Percentiles rank a stretch among this genome's conserved stretches.
These are phyloP conservation scores for Drosophila macrospina DNA, from an alignment of 2,888 invertebrate genomes.

Conservation along the genomic window DNA sequence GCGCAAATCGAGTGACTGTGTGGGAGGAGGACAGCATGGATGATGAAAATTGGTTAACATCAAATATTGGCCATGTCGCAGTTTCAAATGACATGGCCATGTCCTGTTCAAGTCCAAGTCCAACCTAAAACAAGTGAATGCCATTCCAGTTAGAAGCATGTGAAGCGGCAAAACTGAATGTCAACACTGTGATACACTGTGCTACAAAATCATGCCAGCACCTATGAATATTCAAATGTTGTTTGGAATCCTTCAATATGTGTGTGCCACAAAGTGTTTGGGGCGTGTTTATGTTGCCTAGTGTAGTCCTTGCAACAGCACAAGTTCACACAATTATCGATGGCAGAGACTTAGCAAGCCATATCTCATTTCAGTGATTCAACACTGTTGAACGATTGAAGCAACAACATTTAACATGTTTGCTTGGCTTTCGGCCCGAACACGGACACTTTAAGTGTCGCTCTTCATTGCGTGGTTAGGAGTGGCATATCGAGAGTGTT, in stretches of 20 bases:
- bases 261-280: not conserved
- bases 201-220: conserved; percentile 1
- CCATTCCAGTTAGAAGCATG: conserved; percentile 1
- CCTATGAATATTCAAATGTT: not conserved
- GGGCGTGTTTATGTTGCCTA: conserved; percentile 20
- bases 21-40: not conserved
- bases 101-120: conserved; percentile 20
- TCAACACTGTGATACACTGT: conserved; percentile 33
- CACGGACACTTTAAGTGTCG: conserved; percentile 71
- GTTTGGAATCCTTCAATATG: not conserved
- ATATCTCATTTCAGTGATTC: conserved; percentile 63
- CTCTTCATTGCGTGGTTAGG: conserved; percentile 70
- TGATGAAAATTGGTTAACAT: conserved; percentile 17
- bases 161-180: conserved; percentile 32
- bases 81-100: conserved; percentile 40
- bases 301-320: conserved; percentile 35
- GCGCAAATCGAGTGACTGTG: not conserved
- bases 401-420: conserved; percentile 54
- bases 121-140: conserved; percentile 10
- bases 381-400: conserved; percentile 46
- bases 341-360: conserved; percentile 56
- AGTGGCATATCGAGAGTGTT: conserved; percentile 58
- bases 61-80: conserved; percentile 39
- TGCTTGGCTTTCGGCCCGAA: conserved; percentile 42
- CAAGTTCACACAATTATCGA: conserved; percentile 42